Conservation (phyloP, 1,140 invertebrate species). For the Tribolium madens region DNA sequence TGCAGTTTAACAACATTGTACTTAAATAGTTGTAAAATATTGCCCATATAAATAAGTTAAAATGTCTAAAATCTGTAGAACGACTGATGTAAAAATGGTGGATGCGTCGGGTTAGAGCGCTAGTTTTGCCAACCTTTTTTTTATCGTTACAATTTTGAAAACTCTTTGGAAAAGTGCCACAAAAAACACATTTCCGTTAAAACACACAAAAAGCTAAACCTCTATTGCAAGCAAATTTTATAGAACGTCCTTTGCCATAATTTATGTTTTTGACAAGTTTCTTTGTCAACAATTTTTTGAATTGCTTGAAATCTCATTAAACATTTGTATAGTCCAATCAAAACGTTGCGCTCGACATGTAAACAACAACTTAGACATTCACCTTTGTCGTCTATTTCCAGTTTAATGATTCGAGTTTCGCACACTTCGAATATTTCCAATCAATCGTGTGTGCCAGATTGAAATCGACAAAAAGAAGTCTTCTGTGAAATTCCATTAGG, state of each 20-base stretch:
- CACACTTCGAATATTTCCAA: neutral
- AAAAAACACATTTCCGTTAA: too few relatives aligned
- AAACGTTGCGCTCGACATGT: neutral
- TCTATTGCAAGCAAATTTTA: too few relatives aligned
- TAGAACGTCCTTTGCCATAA: too few relatives aligned
- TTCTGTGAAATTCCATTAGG: neutral
- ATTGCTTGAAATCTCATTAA: neutral
- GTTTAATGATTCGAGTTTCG: neutral
- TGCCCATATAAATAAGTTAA: too few relatives aligned
- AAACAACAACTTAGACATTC: neutral
- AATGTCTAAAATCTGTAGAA: neutral
- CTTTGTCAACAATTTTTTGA: too few relatives aligned
- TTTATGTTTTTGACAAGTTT: too few relatives aligned
- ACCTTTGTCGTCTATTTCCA: neutral
- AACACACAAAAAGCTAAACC: too few relatives aligned
- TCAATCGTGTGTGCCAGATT: neutral
- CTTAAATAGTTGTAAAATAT: too few relatives aligned
- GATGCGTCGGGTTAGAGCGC: neutral
- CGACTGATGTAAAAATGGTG: neutral
- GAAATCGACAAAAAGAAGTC: neutral
- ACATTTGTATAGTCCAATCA: neutral
- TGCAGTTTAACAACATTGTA: too few relatives aligned
- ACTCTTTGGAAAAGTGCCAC: too few relatives aligned
- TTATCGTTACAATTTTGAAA: neutral
- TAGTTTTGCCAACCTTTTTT: neutral